Conservation (phyloP, 2,888 invertebrate genomes). For the Mesorhabditis sp. region DNA sequence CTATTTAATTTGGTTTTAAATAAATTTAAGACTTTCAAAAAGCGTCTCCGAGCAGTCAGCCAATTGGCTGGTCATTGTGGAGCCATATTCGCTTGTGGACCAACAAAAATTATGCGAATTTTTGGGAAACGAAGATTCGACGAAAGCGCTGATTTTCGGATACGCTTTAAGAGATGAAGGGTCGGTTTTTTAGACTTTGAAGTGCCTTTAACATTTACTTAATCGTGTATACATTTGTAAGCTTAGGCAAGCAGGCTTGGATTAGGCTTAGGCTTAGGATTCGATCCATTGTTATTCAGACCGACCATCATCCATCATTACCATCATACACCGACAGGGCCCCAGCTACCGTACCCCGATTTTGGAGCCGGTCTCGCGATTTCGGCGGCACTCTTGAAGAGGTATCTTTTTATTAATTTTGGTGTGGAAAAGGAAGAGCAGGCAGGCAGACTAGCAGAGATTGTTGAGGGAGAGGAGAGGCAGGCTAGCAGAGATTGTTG, state of each 20-base stretch:
- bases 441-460: not conserved
- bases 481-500: constrained; percentile 7
- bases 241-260: too few relatives aligned
- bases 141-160: too few relatives aligned
- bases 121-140: constrained; percentile 6
- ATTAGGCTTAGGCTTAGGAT: too few relatives aligned
- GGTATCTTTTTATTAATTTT: constrained; percentile 8
- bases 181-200: constrained; percentile 8
- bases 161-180: too few relatives aligned
- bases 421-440: not conserved
- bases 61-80: constrained; percentile 18
- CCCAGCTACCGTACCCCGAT: constrained; percentile 66
- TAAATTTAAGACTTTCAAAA: too few relatives aligned
- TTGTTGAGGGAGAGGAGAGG: too few relatives aligned
- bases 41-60: not conserved
- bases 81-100: constrained; percentile 14
- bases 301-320: constrained; percentile 89
- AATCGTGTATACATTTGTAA: too few relatives aligned
- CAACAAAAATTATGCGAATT: constrained; percentile 6
- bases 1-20: too few relatives aligned
- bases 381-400: constrained; percentile 11
- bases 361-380: constrained; percentile 69
- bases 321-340: constrained; percentile 62
- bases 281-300: constrained; percentile 61
- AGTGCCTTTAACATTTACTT: too few relatives aligned